Conservation (phyloP, 2,113 vertebrate species). For the Sinocyclocheilus grahami region DNA sequence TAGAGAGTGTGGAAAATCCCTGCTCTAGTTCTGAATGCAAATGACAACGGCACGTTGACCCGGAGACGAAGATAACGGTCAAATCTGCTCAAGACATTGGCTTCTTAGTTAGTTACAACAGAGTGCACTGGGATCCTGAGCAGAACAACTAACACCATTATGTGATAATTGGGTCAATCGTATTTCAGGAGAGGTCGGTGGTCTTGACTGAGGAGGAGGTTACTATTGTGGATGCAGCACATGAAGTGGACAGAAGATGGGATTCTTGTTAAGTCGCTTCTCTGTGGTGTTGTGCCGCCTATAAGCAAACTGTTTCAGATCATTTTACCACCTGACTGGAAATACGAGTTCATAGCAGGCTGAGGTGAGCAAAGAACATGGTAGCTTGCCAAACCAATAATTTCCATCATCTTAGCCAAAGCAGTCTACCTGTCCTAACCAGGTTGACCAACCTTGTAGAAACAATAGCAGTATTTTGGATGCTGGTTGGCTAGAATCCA, state of each 20-base stretch:
- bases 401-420: background rate
- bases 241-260: background rate
- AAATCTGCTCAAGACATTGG: constrained; percentile 12
- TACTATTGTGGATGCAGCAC: background rate
- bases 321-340: background rate
- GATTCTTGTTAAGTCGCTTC: background rate
- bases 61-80: constrained; percentile 3
- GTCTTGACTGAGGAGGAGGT: background rate
- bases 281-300: no score
- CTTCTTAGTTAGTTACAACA: constrained; percentile 23
- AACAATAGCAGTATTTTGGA: background rate
- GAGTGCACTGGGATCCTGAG: background rate
- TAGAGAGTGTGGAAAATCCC: constrained; percentile 5
- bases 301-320: background rate
- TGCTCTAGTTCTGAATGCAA: constrained; percentile 19
- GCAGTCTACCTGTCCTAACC: background rate
- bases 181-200: constrained; percentile 3
- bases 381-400: background rate
- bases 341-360: background rate
- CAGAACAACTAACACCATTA: background rate
- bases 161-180: background rate
- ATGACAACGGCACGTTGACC: background rate
- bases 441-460: background rate
- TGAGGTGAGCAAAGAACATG: background rate
- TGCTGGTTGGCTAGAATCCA: background rate